A percentile compares a stretch with the other conserved stretches of the same genome.
Conservation (phyloP, 2,888 invertebrate genomes). For the Melinaea marsaeus region DNA sequence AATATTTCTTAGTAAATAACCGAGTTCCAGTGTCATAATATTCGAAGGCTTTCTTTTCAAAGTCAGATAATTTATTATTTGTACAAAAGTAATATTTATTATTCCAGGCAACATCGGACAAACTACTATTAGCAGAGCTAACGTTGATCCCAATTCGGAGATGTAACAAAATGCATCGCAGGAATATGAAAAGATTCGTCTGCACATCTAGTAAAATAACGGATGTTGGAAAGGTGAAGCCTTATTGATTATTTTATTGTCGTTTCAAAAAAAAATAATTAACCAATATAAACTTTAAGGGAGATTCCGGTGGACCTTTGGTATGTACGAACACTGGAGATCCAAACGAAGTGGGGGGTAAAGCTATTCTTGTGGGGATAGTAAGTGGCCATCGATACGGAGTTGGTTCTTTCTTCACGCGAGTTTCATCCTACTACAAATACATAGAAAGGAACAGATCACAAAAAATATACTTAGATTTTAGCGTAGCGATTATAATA, state of each 20-base stretch:
- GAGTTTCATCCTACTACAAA: constrained; percentile 38
- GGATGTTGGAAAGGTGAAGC: constrained; percentile 42
- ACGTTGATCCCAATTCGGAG: constrained; percentile 28
- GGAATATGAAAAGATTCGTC: constrained; percentile 44
- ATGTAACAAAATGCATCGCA: constrained; percentile 39
- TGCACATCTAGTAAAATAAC: constrained; percentile 43
- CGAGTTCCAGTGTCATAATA: no score
- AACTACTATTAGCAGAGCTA: constrained; percentile 41
- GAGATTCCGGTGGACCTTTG: constrained; percentile 62
- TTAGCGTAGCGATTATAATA: constrained; percentile 35
- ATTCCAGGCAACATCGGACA: constrained; percentile 33
- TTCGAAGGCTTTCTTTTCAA: no score
- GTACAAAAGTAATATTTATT: not conserved
- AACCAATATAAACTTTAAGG: constrained; percentile 38
- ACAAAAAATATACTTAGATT: constrained; percentile 7
- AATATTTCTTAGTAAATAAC: no score
- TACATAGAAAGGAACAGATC: constrained; percentile 34
- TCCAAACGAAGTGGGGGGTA: constrained; percentile 38
- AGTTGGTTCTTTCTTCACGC: constrained; percentile 38
- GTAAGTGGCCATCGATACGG: constrained; percentile 35
- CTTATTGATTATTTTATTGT: not conserved
- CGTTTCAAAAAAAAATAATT: no score
- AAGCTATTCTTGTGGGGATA: constrained; percentile 48
- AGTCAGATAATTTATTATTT: no score
- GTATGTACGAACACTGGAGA: constrained; percentile 47